Evolutionary conservation across 2,113 vertebrate species (phyloP).

Genomic region (Centropristis striata): DNA sequence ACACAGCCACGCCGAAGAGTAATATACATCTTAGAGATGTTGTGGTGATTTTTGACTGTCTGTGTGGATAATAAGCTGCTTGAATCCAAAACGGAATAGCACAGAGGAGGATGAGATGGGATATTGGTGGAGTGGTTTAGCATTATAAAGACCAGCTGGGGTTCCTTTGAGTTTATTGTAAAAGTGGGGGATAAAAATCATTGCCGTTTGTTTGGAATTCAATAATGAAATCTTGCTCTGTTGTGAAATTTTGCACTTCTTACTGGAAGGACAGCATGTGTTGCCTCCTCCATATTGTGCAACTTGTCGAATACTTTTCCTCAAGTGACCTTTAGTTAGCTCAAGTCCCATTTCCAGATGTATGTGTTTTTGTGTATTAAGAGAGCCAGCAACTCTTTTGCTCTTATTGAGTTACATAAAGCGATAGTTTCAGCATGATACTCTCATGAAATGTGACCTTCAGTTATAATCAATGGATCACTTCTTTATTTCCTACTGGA

Average conservation of each 20-base stretch:
- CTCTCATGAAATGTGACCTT: not conserved
- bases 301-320: conserved; percentile 9
- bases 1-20: not conserved
- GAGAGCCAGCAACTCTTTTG: not conserved
- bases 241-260: conserved; percentile 13
- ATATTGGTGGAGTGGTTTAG: conserved; percentile 15
- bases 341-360: not conserved
- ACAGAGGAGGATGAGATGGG: not conserved
- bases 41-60: not conserved
- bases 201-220: conserved; percentile 9
- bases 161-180: conserved; percentile 19
- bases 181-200: conserved; percentile 23
- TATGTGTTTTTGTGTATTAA: conserved; percentile 1
- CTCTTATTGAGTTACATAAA: not conserved
- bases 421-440: not conserved
- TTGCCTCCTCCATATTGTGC: conserved; percentile 3
- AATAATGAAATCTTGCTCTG: conserved; percentile 36
- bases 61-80: conserved; percentile 33
- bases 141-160: conserved; percentile 26
- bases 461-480: not conserved
- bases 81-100: not conserved
- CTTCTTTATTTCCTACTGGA: not conserved
- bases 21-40: conserved; percentile 15
- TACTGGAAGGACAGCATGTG: not conserved
- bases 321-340: not conserved